Base-by-base conservation (phyloP, 2,797 vertebrate species). In the Protonibea diacanthus region DNA sequence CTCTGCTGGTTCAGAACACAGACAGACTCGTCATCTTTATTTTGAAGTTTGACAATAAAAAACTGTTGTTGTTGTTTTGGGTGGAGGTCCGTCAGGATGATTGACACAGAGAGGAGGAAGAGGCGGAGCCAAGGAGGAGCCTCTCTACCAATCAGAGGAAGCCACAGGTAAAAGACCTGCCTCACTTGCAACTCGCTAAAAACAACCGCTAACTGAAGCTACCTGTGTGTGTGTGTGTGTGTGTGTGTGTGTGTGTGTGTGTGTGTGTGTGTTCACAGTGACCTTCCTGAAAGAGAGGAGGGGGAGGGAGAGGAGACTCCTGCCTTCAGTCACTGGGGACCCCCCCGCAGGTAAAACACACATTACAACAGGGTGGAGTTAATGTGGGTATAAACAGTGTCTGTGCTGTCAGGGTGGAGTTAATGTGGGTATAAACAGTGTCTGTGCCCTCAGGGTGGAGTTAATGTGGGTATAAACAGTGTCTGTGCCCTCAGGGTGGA, bases 301-400 rank as follows among this genome's bases (percentile, higher is more conserved):
- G 98, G 98, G 29, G 98, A 99, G 92, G 98, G 98, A 68, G 97
- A 99, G 92, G 98, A 99, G 90, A 98, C 97, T 0, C 97, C 98
- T 2, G 94, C 94, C 81, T 97, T 97, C 90, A 99, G 98, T 86
- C 98, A 99, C 91, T 99, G 98, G 98, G 97, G 97, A 70, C 94
- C 96, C 13, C 96, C 97, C 7, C 95, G 97, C 85, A 96, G 92
- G 98, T 97, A 94, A 62, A 2, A 33, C 18, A 11, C 21, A 23
- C 38, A 21, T 5, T 4, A 40, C 33, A 56, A 17, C 13, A 45
- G 40, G 27, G 29, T 29, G 29, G 29, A 29, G 29, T 29, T 29
- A 29, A 29, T 6, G 27, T 29, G 27, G 27, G 27, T 5, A 29
- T 29, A 29, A 29, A 29, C 27, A 29, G 27, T 29, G 27, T 29